These are phyloP conservation scores for Myzus persicae DNA, from an alignment of 1,140 invertebrate species.

Conservation along the genomic window DNA sequence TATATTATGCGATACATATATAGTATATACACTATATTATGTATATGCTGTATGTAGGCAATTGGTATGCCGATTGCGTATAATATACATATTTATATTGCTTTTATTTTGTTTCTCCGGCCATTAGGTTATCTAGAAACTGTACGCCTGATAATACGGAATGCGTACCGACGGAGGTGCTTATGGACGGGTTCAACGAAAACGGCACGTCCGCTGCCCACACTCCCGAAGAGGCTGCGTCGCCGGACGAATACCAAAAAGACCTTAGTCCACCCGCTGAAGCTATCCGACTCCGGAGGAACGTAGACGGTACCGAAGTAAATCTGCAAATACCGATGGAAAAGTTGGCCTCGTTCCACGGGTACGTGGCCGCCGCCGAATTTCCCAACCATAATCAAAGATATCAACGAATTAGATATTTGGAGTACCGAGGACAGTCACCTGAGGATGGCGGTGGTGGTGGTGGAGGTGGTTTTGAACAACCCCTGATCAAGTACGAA, in stretches of 20 bases:
- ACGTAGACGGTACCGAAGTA: constrained; percentile 22
- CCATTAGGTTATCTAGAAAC: neutral
- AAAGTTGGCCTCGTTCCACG: constrained; percentile 45
- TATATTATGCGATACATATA: neutral
- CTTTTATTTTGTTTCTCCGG: neutral
- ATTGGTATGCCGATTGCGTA: neutral
- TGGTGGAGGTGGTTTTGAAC: constrained; percentile 9
- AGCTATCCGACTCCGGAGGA: constrained; percentile 31
- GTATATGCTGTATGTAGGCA: neutral
- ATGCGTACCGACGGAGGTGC: constrained; percentile 42
- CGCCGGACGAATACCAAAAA: constrained; percentile 38
- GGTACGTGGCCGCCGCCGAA: constrained; percentile 7
- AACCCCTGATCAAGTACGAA: constrained; percentile 48
- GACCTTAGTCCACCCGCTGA: constrained; percentile 19
- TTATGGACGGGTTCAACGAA: constrained; percentile 18
- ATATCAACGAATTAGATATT: constrained; percentile 33
- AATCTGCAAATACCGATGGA: constrained; percentile 47
- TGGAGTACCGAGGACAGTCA: constrained; percentile 31
- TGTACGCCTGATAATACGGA: constrained; percentile 46
- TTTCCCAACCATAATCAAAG: neutral
- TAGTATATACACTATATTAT: neutral
- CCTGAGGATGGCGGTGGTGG: neutral
- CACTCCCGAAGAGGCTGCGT: constrained; percentile 12
- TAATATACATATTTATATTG: neutral
- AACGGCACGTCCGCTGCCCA: neutral